phyloP scores from a whole-genome alignment of 2,888 invertebrate species.

The Plagodis pulveraria region DNA sequence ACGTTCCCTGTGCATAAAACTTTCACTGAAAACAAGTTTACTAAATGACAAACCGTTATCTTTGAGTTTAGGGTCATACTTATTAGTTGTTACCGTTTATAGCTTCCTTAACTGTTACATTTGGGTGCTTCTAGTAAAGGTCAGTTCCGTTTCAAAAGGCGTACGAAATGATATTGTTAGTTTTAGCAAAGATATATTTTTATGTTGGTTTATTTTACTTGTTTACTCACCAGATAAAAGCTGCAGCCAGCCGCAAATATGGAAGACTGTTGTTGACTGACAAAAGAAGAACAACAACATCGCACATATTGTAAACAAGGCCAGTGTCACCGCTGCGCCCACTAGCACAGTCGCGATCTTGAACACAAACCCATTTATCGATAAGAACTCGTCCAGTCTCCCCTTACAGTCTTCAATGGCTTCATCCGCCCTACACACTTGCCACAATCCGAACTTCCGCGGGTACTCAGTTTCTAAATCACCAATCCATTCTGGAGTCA shows the following conservation, averaged over 20 bases:
- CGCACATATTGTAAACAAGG: conserved; percentile 93
- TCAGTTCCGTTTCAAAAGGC: no score
- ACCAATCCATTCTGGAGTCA: conserved; percentile 97
- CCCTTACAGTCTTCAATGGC: conserved; percentile 93
- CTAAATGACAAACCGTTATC: conserved; percentile 39
- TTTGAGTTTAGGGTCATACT: conserved; percentile 21
- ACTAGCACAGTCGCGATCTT: conserved; percentile 95
- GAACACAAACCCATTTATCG: conserved; percentile 93
- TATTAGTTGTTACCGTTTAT: neutral
- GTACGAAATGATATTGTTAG: no score
- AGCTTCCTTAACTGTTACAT: neutral
- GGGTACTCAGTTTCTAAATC: conserved; percentile 93
- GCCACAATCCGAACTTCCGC: conserved; percentile 97
- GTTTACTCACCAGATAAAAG: conserved; percentile 93
- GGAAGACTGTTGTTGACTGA: conserved; percentile 95
- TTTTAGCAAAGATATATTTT: no score
- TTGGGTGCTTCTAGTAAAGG: no score
- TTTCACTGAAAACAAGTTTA: conserved; percentile 50
- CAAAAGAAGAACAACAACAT: conserved; percentile 97
- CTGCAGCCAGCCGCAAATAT: conserved; percentile 98
- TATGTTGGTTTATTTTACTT: neutral
- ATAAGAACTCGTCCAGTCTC: conserved; percentile 91
- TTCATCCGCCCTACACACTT: conserved; percentile 92
- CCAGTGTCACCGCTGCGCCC: conserved; percentile 93
- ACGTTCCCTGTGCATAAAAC: conserved; percentile 46